These are phyloP conservation scores for Chaetodon auriga DNA, from an alignment of 2,113 vertebrate species.

Conservation along the genomic window DNA sequence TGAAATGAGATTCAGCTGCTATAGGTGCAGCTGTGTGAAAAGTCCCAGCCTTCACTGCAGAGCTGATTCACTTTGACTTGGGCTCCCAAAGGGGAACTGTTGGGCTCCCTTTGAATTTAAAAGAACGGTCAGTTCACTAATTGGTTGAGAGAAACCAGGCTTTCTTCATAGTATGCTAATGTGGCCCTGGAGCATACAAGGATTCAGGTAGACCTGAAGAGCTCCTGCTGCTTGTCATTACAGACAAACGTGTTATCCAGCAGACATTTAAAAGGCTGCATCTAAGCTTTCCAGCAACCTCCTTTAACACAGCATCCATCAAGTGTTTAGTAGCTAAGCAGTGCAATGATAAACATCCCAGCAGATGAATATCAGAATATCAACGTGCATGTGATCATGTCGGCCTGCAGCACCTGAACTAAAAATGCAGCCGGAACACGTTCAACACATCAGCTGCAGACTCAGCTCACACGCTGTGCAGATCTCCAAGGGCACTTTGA, in stretches of 20 bases:
- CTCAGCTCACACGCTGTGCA: neutral
- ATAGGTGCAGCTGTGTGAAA: neutral
- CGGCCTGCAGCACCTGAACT: neutral
- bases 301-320: neutral
- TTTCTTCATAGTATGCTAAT: constrained; percentile 8
- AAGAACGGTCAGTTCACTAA: constrained; percentile 13
- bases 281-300: neutral
- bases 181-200: neutral
- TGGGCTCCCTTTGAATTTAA: neutral
- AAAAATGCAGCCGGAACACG: neutral
- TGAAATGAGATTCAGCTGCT: constrained; percentile 10
- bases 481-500: constrained; percentile 1
- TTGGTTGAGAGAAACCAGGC: neutral
- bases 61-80: neutral
- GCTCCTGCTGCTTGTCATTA: neutral
- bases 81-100: neutral
- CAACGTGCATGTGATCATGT: neutral
- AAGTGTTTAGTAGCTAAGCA: neutral
- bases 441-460: neutral
- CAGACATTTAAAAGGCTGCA: neutral
- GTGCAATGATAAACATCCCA: neutral
- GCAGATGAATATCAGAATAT: neutral
- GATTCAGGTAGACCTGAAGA: neutral
- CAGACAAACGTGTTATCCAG: neutral
- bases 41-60: neutral